A percentile compares a stretch with the other conserved stretches of the same genome.
phyloP scores from a whole-genome alignment of 2,797 vertebrate species.

The Anableps anableps region DNA sequence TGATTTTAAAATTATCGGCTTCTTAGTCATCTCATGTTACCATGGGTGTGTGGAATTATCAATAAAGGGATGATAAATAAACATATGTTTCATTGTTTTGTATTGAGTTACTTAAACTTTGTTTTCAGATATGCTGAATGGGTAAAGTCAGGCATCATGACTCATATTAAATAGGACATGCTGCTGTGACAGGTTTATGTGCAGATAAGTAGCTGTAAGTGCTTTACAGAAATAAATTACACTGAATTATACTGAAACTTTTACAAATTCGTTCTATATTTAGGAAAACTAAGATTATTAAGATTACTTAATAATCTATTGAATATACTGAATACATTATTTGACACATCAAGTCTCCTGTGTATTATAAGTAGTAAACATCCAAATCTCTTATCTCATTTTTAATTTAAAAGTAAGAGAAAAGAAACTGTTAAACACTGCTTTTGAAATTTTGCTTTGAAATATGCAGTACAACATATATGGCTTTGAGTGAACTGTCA shows the following conservation, averaged over 20 bases:
- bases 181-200: background rate
- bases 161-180: background rate
- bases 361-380: background rate
- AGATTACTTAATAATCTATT: too few species aligned
- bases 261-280: too few species aligned
- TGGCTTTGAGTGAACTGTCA: background rate
- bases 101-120: background rate
- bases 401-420: background rate
- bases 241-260: too few species aligned
- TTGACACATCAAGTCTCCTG: too few species aligned
- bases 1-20: conserved; percentile 71
- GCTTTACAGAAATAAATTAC: background rate
- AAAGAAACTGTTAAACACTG: too few species aligned
- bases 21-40: conserved; percentile 66
- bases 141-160: background rate
- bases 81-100: conserved; percentile 34
- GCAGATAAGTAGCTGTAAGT: background rate
- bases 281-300: too few species aligned
- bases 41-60: conserved; percentile 78
- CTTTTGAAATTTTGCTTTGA: background rate
- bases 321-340: too few species aligned
- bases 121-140: background rate
- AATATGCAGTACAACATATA: background rate
- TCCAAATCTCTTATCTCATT: background rate
- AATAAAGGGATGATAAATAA: conserved; percentile 80